A percentile compares a stretch with the other conserved stretches of the same genome.
Evolutionary conservation across 2,113 vertebrate species (phyloP).

Genomic region (Platycercus adscitus): DNA sequence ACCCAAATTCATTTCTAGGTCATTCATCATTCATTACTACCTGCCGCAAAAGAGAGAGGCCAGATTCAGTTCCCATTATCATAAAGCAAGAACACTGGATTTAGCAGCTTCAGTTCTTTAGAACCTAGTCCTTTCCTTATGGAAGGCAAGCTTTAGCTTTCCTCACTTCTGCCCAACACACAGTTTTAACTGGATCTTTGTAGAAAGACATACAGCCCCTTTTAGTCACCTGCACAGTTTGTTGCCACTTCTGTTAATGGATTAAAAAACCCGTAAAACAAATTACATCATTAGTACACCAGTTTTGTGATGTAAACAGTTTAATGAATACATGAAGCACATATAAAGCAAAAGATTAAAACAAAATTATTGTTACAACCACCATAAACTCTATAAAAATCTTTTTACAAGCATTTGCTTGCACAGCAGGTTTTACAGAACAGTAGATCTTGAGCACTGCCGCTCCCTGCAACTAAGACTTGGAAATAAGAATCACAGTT

Average conservation of each 20-base stretch:
- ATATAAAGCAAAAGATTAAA: slow-evolving; percentile 45
- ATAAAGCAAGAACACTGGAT: accelerated
- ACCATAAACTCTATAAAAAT: background rate
- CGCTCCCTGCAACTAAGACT: slow-evolving; percentile 13
- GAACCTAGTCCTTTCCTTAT: background rate
- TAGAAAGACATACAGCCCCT: background rate
- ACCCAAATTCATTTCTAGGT: background rate
- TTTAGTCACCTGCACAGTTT: background rate
- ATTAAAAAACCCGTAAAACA: slow-evolving; percentile 32
- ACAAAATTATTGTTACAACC: slow-evolving; percentile 41
- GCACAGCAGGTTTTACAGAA: background rate
- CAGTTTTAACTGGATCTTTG: background rate
- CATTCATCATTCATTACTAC: background rate
- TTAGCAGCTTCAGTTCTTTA: background rate
- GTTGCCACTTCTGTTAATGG: slow-evolving; percentile 38
- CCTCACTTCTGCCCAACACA: background rate
- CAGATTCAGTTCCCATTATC: background rate
- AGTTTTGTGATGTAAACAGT: slow-evolving; percentile 31
- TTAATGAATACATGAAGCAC: slow-evolving; percentile 69
- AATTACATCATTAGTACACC: slow-evolving; percentile 58
- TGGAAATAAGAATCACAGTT: slow-evolving; percentile 35
- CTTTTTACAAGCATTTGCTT: slow-evolving; percentile 11
- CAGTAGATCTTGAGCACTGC: background rate
- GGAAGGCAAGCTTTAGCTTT: background rate
- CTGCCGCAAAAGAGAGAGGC: background rate